A percentile compares a stretch with the other conserved stretches of the same genome.
phyloP scores from a whole-genome alignment of 2,113 vertebrate species.

The Carassius carassius region DNA sequence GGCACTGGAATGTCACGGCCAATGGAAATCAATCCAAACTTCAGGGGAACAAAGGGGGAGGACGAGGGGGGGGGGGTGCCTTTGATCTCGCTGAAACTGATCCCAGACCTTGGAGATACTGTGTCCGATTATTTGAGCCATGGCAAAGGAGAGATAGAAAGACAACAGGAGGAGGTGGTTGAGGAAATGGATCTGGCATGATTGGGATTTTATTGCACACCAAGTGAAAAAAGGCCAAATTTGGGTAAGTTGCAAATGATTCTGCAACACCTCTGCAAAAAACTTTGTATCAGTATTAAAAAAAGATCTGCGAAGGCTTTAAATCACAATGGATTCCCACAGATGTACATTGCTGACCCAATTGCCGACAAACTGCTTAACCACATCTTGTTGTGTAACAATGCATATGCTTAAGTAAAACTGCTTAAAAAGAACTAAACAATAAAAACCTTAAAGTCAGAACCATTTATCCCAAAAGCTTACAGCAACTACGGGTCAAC shows the following conservation, averaged over 20 bases:
- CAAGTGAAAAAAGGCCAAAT: constrained; percentile 5
- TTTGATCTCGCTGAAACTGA: constrained; percentile 80
- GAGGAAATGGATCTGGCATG: constrained; percentile 22
- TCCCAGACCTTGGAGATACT: constrained; percentile 79
- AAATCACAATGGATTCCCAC: neutral
- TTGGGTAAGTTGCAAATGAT: constrained; percentile 54
- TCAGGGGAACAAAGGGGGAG: constrained; percentile 68
- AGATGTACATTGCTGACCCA: constrained; percentile 5
- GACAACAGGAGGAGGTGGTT: neutral
- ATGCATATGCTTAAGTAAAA: neutral
- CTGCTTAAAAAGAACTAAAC: neutral
- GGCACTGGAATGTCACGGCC: constrained; percentile 77
- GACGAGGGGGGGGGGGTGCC: constrained; percentile 55
- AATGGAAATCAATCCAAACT: constrained; percentile 80
- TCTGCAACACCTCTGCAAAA: constrained; percentile 28
- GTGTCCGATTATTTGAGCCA: constrained; percentile 61
- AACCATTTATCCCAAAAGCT: neutral
- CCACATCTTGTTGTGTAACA: neutral
- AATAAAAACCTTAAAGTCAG: neutral
- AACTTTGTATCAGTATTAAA: neutral
- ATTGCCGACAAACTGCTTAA: neutral
- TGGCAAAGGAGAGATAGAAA: constrained; percentile 13
- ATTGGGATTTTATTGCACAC: constrained; percentile 11
- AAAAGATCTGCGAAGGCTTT: neutral
- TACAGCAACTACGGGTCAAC: constrained; percentile 11